Evolutionary conservation across 92 coral and sea anemone genomes (phyloP).

Genomic region (Siderastrea siderea): DNA sequence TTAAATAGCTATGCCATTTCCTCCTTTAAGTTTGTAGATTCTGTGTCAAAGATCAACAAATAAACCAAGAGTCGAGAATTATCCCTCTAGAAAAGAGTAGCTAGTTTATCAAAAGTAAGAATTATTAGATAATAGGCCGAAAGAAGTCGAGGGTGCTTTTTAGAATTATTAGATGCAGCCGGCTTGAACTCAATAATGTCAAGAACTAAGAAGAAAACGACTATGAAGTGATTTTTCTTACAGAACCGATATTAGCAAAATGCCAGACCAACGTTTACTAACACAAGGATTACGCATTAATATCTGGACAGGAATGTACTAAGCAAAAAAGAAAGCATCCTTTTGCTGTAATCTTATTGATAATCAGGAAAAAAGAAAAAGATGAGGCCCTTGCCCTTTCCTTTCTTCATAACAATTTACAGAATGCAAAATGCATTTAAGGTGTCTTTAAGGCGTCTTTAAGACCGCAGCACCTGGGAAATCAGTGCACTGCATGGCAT

Average conservation of each 20-base stretch:
- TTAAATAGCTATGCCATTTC: background rate
- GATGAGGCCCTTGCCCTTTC: background rate
- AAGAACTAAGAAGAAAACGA: background rate
- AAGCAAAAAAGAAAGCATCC: conserved; percentile 14
- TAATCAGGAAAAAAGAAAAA: conserved; percentile 20
- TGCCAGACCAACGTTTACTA: background rate
- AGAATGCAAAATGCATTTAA: too few species aligned
- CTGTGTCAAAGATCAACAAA: background rate
- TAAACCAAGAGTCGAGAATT: too few species aligned
- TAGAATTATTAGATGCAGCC: background rate
- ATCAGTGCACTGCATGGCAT: too few species aligned
- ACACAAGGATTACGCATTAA: background rate
- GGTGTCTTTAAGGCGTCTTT: too few species aligned
- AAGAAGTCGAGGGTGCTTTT: background rate
- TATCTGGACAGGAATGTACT: conserved; percentile 19
- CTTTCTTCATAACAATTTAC: background rate
- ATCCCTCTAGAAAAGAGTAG: too few species aligned
- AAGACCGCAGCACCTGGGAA: too few species aligned
- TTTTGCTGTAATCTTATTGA: background rate
- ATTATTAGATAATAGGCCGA: too few species aligned
- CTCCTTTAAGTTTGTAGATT: background rate
- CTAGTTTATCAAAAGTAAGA: too few species aligned
- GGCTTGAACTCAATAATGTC: background rate
- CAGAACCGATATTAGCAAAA: background rate
- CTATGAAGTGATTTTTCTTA: background rate